Base-by-base conservation (phyloP, 2,888 invertebrate genomes). In the Eudemis profundana region DNA sequence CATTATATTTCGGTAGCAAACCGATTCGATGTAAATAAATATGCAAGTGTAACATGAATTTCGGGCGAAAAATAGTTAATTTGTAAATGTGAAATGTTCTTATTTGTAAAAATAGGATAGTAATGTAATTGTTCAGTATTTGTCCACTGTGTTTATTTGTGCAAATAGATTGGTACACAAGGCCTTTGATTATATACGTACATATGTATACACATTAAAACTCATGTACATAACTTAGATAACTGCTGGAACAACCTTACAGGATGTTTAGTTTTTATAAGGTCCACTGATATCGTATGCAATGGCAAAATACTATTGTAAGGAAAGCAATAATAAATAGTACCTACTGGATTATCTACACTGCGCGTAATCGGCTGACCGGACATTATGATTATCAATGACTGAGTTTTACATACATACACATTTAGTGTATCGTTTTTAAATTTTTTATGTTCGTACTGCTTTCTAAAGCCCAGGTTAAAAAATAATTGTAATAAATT, bases 131-230 rank as follows among this genome's bases (percentile, higher is more conserved):
- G 14, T 53, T 38, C 14, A 38, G 19, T 51, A 54, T 54, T 42
- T 64, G 56, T 57, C 51, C 59, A 65, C 14, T 65, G 64, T 59
- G 64, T 59, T 59, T 47, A 59, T 65, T 64, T 60, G 64, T 38
- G 38, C 44, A 29, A 60, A 59, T 38, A 10, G 38, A n/a, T 46
- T 53, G 38, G 38, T 60, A 44, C 51, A 47, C 38, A 40, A 53
- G 29, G 59, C 53, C 65, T 60, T 59, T 65, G 14, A 60, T 38
- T 53, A 65, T 57, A 60, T 60, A 65, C 59, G 64, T 65, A 65
- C 59, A 17, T 63, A 51, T 65, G 38, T 59, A 53, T 65, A 59
- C 65, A 65, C 19, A 59, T 63, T 19, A 12, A 23, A 49, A 46
- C 12, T 10, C 40, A 44, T 64, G 64, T 64, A 59, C 23, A 65